Evolutionary conservation across 2,888 invertebrate species (phyloP).

Genomic region (Leptopilina syphax): DNA sequence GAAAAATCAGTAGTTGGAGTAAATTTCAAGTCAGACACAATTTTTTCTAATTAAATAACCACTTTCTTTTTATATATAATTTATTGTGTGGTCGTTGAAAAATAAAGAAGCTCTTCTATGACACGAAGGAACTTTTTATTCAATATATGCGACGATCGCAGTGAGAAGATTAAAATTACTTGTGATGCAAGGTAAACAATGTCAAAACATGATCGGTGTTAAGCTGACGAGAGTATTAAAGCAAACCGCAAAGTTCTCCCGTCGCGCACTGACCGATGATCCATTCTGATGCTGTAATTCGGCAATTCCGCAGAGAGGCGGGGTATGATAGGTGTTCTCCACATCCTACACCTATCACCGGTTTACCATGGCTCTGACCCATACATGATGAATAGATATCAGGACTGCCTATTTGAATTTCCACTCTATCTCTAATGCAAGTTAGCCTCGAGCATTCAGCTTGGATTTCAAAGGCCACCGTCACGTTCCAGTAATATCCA

Average conservation of each 20-base stretch:
- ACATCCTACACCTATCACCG: slow-evolving; percentile 74
- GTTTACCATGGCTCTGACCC: slow-evolving; percentile 68
- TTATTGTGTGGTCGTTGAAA: no score
- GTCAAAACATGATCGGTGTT: slow-evolving; percentile 13
- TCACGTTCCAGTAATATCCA: slow-evolving; percentile 12
- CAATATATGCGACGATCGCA: no score
- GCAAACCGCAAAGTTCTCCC: slow-evolving; percentile 26
- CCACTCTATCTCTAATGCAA: slow-evolving; percentile 48
- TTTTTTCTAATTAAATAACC: no score
- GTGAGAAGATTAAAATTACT: background rate
- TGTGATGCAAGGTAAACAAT: background rate
- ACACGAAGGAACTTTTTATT: no score
- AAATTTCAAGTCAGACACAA: no score
- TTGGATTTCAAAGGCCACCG: slow-evolving; percentile 29
- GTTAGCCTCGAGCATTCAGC: slow-evolving; percentile 36
- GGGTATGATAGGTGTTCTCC: slow-evolving; percentile 71
- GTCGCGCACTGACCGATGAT: slow-evolving; percentile 37
- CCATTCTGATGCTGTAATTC: slow-evolving; percentile 46
- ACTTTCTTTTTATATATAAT: no score
- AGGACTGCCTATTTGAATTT: slow-evolving; percentile 49
- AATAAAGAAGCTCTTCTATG: no score
- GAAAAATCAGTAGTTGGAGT: no score
- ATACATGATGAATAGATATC: slow-evolving; percentile 48
- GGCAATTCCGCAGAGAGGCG: slow-evolving; percentile 49
- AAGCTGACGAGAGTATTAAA: slow-evolving; percentile 35